These are phyloP conservation scores for Tortricodes alternella DNA, from an alignment of 2,888 invertebrate species.

Conservation along the genomic window DNA sequence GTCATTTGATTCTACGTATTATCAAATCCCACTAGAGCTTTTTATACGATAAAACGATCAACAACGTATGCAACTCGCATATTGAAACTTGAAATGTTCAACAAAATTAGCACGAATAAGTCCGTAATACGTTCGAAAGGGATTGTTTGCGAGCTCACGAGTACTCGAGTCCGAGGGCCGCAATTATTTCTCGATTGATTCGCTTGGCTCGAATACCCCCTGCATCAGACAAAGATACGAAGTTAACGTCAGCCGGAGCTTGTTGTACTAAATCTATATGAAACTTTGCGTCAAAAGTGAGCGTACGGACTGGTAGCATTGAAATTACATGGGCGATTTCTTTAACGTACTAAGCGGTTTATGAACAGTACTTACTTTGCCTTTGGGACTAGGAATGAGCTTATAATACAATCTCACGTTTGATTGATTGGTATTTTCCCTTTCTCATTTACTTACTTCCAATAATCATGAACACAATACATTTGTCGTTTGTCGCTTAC, in stretches of 20 bases:
- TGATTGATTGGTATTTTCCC: too few relatives aligned
- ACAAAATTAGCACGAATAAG: conserved; percentile 8
- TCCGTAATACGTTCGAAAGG: neutral
- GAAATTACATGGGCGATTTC: conserved; percentile 40
- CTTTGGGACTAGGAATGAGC: too few relatives aligned
- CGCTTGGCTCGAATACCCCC: conserved; percentile 40
- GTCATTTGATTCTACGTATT: too few relatives aligned
- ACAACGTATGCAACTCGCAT: neutral
- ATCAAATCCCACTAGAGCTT: neutral
- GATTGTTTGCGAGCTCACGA: conserved; percentile 8
- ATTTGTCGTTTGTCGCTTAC: too few relatives aligned
- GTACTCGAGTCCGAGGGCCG: conserved; percentile 40
- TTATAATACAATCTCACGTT: too few relatives aligned
- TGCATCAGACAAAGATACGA: conserved; percentile 76
- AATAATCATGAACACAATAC: too few relatives aligned
- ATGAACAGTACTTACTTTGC: too few relatives aligned
- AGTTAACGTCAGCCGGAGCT: conserved; percentile 75
- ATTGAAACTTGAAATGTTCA: conserved; percentile 4
- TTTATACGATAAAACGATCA: neutral
- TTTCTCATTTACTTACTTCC: too few relatives aligned
- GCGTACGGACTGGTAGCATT: conserved; percentile 42
- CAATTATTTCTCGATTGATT: conserved; percentile 76
- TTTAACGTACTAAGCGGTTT: too few relatives aligned
- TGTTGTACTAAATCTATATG: conserved; percentile 77
- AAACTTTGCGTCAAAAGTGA: conserved; percentile 65